Evolutionary conservation across 2,888 invertebrate genomes (phyloP), one percentile per base, ranked within the genome.

Genomic region (Melinaea menophilus): DNA sequence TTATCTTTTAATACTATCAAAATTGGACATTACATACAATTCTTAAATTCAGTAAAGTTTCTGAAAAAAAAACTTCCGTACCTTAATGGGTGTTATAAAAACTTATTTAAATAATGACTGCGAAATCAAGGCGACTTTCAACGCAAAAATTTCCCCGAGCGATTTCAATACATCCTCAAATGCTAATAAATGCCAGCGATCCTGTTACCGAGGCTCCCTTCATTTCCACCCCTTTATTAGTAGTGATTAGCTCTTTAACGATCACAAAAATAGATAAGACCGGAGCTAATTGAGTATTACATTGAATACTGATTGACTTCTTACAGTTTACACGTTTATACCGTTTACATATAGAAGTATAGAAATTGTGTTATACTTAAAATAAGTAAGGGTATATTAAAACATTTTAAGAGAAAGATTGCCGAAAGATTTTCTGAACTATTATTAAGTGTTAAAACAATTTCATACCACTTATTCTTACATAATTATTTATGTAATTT

Each of bases 171-270:
- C 65, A 69, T 69, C 65, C 67, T 71, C 60, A 67, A 72, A 73
- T 73, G 74, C 64, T 71, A 73, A 71, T 73, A 72, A 73, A 72
- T 68, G 68, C 68, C 65, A 69, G 68, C 68, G 74, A 70, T 69
- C 69, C 66, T 62, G 69, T 71, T 63, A 67, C 67, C 58, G 65
- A 67, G 69, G 66, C 65, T 65, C 67, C 66, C 68, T 69, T 71
- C 71, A 67, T 69, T 72, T 69, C 61, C 67, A 68, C 68, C 67
- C 68, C 72, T 71, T 72, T 66, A 71, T 70, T 70, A 68, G 70
- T 69, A 68, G 67, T 67, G 67, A 71, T 69, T 69, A 71, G 70
- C 69, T 66, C 70, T 66, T 70, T 70, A 69, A 70, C 62, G 66
- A 64, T 66, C 68, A 63, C 57, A 67, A 67, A 69, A 71, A 68